Percentiles rank a stretch among this genome's conserved stretches.
These are phyloP conservation scores for Chiridota heheva DNA, from an alignment of 35 echinoderm and acorn worm species.

Conservation along the genomic window DNA sequence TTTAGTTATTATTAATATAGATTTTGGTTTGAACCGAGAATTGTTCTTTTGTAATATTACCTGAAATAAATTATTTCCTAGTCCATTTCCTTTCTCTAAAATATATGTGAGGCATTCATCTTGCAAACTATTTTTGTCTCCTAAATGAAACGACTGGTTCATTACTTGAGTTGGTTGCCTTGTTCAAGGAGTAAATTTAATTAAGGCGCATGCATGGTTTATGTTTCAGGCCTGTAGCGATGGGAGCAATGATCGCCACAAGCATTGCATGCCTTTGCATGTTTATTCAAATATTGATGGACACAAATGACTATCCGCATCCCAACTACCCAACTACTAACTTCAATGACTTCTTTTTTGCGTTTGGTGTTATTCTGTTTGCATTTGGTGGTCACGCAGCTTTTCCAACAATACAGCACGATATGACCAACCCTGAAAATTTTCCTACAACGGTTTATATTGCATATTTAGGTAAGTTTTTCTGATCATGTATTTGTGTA, in stretches of 20 bases:
- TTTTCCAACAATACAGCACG: conserved; percentile 93
- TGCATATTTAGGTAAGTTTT: conserved; percentile 65
- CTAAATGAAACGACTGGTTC: too few species aligned
- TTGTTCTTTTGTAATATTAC: too few species aligned
- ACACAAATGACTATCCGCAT: not conserved
- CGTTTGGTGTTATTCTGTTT: conserved; percentile 86
- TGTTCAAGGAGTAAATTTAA: too few species aligned
- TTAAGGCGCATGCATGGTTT: too few species aligned
- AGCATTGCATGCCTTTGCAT: conserved; percentile 62
- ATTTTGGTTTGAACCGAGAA: too few species aligned
- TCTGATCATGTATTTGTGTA: not conserved
- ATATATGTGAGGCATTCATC: too few species aligned
- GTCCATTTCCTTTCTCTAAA: too few species aligned
- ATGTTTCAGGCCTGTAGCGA: conserved; percentile 73
- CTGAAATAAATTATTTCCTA: too few species aligned
- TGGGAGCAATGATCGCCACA: conserved; percentile 63
- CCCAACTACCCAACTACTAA: conserved; percentile 33
- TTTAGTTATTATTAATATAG: too few species aligned
- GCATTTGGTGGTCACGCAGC: conserved; percentile 90
- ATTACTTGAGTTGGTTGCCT: too few species aligned
- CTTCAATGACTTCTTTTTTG: conserved; percentile 75
- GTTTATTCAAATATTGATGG: conserved; percentile 69
- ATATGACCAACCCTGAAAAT: conserved; percentile 68
- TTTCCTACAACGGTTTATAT: conserved; percentile 62
- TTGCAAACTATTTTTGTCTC: too few species aligned